Base-by-base conservation (phyloP, 2,113 vertebrate species). In the Salvelinus alpinus region DNA sequence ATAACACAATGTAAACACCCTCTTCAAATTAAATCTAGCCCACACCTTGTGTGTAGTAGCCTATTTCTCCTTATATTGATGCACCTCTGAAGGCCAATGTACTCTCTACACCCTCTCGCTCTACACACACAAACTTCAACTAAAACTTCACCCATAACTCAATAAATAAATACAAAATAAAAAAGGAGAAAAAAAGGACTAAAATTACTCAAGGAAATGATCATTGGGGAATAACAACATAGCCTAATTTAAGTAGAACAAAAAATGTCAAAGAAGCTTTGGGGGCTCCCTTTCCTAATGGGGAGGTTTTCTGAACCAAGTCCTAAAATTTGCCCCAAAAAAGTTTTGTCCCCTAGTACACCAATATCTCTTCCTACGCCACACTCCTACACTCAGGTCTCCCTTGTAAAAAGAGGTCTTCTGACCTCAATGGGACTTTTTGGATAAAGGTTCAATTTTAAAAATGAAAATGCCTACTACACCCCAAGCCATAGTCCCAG, bases 321-420 rank as follows among this genome's bases (percentile, higher is more conserved):
- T 84, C 77, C 84, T 83, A 80, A 89, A 87, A 89, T 90, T 78
- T 87, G 80, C 84, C 86, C 77, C 69, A 85, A 87, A 84, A 85
- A 78, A 84, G 74, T 76, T 84, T 80, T 86, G 79, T 75, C 71
- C 90, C 81, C 79, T 84, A 86, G 78, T 84, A 80, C 82, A 83
- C 82, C 84, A 80, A 74, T 70, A 77, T 64, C 9, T 25, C 62
- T 25, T 9, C 62, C 25, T 25, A 60, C 54, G 18, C 20, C 13
- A 16, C 54, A 18, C 51, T 18, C 51, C 51, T 54, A 34, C 5
- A 34, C 38, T 44, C 38, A 44, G 38, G 38, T 44, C 38, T 12
- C 38, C 38, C 38, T 44, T 44, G 38, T 44, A 44, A 44, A 44
- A 44, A 44, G 38, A 44, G 38, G 51, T 54, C 0, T 54, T 54